Percentiles rank a stretch among this genome's conserved stretches.
phyloP scores from a whole-genome alignment of 2,888 invertebrate species.

The Gasteruption jaculator region DNA sequence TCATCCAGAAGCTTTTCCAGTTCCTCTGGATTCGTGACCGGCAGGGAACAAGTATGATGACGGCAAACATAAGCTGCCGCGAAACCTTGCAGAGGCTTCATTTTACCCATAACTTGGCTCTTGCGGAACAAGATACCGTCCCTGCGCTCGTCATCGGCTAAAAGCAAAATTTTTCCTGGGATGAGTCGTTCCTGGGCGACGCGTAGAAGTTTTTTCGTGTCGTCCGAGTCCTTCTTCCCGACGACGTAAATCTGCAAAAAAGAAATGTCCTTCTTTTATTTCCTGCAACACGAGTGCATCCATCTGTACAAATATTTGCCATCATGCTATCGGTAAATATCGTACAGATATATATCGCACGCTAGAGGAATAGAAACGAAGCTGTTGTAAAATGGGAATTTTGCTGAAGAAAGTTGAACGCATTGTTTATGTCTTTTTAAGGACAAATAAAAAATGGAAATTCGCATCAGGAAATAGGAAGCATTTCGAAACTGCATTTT shows the following conservation, averaged over 20 bases:
- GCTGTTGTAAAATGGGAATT: too few relatives aligned
- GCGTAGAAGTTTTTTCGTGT: constrained; percentile 64
- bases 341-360: too few relatives aligned
- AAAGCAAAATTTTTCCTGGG: constrained; percentile 66
- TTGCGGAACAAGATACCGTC: constrained; percentile 47
- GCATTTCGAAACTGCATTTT: too few relatives aligned
- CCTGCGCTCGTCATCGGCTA: constrained; percentile 58
- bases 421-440: too few relatives aligned
- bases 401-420: too few relatives aligned
- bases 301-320: not conserved
- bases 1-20: constrained; percentile 58
- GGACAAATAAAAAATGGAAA: too few relatives aligned
- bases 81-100: constrained; percentile 57
- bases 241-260: constrained; percentile 62
- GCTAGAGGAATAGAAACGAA: too few relatives aligned
- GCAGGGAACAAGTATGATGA: constrained; percentile 70
- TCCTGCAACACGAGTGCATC: not conserved
- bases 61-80: constrained; percentile 77
- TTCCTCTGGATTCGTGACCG: constrained; percentile 65
- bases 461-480: too few relatives aligned
- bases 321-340: too few relatives aligned
- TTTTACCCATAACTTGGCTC: constrained; percentile 54
- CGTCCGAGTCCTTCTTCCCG: constrained; percentile 61
- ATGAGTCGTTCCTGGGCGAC: constrained; percentile 63
- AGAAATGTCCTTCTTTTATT: too few relatives aligned